phyloP scores from a whole-genome alignment of 2,113 vertebrate genomes.

The Lanius ludovicianus region DNA sequence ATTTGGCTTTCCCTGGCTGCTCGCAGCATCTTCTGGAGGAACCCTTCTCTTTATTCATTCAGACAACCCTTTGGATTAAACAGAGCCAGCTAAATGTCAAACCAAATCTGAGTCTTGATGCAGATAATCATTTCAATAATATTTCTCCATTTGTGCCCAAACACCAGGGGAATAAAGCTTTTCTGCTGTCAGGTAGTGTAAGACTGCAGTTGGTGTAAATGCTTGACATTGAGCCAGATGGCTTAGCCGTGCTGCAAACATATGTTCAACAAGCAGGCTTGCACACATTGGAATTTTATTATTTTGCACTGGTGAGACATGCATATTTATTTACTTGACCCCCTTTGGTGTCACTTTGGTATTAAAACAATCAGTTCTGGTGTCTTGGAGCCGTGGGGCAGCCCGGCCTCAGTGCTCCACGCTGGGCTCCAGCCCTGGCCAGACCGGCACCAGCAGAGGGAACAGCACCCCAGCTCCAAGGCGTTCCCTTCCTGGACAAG shows the following conservation, averaged over 20 bases:
- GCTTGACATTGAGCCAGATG: conserved; percentile 99
- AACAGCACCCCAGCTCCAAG: background rate
- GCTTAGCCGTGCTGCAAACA: conserved; percentile 98
- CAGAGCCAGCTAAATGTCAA: conserved; percentile 99
- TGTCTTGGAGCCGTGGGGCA: conserved; percentile 60
- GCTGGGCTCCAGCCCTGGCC: conserved; percentile 27
- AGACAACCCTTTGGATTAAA: conserved; percentile 99
- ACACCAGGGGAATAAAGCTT: conserved; percentile 99
- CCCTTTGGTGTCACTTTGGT: conserved; percentile 77
- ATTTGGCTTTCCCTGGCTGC: conserved; percentile 84
- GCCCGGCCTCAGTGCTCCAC: conserved; percentile 27
- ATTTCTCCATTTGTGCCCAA: conserved; percentile 99
- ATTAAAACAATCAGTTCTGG: conserved; percentile 74
- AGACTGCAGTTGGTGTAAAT: conserved; percentile 99
- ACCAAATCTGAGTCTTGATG: conserved; percentile 99
- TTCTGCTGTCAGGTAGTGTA: conserved; percentile 99
- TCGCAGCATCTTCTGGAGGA: conserved; percentile 93
- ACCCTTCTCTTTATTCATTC: conserved; percentile 96
- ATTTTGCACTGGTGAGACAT: conserved; percentile 93
- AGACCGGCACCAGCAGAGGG: background rate
- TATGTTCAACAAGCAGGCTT: conserved; percentile 99
- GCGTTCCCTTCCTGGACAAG: background rate
- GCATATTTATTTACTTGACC: conserved; percentile 96
- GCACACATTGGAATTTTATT: conserved; percentile 96
- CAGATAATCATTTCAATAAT: conserved; percentile 99